Conservation (phyloP, 2,888 invertebrate species). For the Phragmatobia fuliginosa region DNA sequence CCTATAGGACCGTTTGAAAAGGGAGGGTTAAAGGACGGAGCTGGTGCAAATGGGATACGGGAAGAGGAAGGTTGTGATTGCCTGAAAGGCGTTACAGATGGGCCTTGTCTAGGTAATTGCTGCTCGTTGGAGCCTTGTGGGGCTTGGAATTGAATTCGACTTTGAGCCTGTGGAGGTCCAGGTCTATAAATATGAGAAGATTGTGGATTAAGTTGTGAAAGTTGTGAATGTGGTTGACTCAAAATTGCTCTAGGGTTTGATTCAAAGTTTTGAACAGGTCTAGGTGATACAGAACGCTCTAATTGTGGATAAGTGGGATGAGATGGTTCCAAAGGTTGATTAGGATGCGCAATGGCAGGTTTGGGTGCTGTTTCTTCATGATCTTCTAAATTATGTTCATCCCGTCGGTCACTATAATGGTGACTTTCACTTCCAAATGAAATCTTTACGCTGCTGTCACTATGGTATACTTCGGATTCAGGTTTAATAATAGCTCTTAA, state of each 20-base stretch:
- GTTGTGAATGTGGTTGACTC: slow-evolving; percentile 54
- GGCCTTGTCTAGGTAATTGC: slow-evolving; percentile 78
- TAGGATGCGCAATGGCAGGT: slow-evolving; percentile 87
- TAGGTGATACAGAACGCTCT: slow-evolving; percentile 69
- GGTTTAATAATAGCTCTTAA: slow-evolving; percentile 94
- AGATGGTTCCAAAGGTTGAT: slow-evolving; percentile 65
- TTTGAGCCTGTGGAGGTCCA: slow-evolving; percentile 73
- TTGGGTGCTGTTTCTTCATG: slow-evolving; percentile 89
- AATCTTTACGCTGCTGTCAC: slow-evolving; percentile 92
- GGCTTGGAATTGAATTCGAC: slow-evolving; percentile 80
- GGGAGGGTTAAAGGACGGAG: slow-evolving; percentile 65
- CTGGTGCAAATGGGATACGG: slow-evolving; percentile 72
- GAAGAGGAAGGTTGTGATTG: slow-evolving; percentile 60
- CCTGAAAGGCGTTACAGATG: slow-evolving; percentile 75
- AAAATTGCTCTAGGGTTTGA: slow-evolving; percentile 58
- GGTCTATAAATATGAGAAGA: slow-evolving; percentile 65
- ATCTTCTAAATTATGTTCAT: slow-evolving; percentile 71
- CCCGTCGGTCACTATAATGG: slow-evolving; percentile 74
- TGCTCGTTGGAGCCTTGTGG: slow-evolving; percentile 76
- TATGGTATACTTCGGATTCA: slow-evolving; percentile 94
- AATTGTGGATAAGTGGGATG: slow-evolving; percentile 56
- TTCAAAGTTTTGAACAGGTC: slow-evolving; percentile 65
- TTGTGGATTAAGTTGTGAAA: slow-evolving; percentile 40
- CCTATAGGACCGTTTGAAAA: slow-evolving; percentile 71
- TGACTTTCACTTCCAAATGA: slow-evolving; percentile 91